These are phyloP conservation scores for Cephalopterus ornatus DNA, from an alignment of 2,113 vertebrate genomes.

Conservation along the genomic window DNA sequence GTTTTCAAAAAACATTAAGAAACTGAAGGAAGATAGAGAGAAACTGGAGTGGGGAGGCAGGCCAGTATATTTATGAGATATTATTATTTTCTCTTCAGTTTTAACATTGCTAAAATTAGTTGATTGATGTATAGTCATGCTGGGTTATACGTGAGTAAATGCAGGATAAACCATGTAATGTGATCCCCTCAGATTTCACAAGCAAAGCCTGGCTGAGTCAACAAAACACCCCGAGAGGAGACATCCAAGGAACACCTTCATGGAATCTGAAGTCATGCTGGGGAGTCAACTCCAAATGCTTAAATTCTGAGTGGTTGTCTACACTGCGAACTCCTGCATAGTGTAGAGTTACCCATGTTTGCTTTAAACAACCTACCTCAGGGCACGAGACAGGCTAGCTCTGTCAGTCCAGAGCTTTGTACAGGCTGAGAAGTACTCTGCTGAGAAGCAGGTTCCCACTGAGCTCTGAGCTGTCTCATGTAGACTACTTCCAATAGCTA, in stretches of 20 bases:
- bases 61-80: conserved; percentile 17
- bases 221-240: conserved; percentile 30
- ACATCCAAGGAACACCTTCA: conserved; percentile 17
- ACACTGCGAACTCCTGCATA: not conserved
- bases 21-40: not conserved
- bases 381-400: not conserved
- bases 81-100: conserved; percentile 48
- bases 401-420: not conserved
- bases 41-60: not conserved
- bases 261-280: conserved; percentile 25
- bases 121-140: conserved; percentile 65
- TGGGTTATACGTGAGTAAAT: conserved; percentile 65
- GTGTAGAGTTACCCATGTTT: not conserved
- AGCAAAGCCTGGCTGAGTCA: conserved; percentile 41
- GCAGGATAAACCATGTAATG: conserved; percentile 49
- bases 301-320: not conserved
- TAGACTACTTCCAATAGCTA: not conserved
- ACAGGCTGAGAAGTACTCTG: not conserved
- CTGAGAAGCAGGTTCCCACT: not conserved
- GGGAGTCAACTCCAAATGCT: not conserved
- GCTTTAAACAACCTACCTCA: not conserved
- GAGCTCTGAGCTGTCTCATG: not conserved
- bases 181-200: conserved; percentile 63
- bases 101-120: conserved; percentile 65
- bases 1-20: not conserved